Evolutionary conservation across 2,888 invertebrate genomes (phyloP).

Genomic region (Andrena trimmerana): DNA sequence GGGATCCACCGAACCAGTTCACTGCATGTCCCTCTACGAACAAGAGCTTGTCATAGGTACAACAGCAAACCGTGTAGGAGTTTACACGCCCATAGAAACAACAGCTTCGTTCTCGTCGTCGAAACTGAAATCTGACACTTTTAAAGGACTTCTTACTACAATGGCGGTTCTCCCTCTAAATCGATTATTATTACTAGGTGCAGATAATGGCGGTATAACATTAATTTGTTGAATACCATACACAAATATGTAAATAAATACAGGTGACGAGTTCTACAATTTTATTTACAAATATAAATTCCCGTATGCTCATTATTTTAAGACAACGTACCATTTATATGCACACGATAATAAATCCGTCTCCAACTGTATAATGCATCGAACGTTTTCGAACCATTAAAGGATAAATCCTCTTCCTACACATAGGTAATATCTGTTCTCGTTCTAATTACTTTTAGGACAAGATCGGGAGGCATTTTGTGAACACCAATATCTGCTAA

Average conservation of each 20-base stretch:
- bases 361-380: slow-evolving; percentile 8
- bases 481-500: slow-evolving; percentile 88
- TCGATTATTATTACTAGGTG: slow-evolving; percentile 94
- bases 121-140: slow-evolving; percentile 94
- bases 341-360: background rate
- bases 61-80: slow-evolving; percentile 96
- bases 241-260: background rate
- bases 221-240: slow-evolving; percentile 89
- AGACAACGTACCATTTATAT: background rate
- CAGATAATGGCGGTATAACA: slow-evolving; percentile 95
- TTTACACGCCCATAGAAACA: slow-evolving; percentile 90
- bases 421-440: slow-evolving; percentile 87
- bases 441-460: slow-evolving; percentile 87
- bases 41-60: slow-evolving; percentile 95
- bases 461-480: slow-evolving; percentile 86
- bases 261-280: slow-evolving; percentile 24
- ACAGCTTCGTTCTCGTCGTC: slow-evolving; percentile 93
- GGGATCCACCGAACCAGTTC: slow-evolving; percentile 96
- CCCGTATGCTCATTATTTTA: background rate
- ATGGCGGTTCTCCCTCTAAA: slow-evolving; percentile 96
- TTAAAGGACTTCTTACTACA: slow-evolving; percentile 96
- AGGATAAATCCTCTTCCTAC: slow-evolving; percentile 70
- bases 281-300: slow-evolving; percentile 27
- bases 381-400: slow-evolving; percentile 1
- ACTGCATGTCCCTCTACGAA: slow-evolving; percentile 93